Conservation (phyloP, 2,113 vertebrate genomes). For the Oceanodroma tethys region DNA sequence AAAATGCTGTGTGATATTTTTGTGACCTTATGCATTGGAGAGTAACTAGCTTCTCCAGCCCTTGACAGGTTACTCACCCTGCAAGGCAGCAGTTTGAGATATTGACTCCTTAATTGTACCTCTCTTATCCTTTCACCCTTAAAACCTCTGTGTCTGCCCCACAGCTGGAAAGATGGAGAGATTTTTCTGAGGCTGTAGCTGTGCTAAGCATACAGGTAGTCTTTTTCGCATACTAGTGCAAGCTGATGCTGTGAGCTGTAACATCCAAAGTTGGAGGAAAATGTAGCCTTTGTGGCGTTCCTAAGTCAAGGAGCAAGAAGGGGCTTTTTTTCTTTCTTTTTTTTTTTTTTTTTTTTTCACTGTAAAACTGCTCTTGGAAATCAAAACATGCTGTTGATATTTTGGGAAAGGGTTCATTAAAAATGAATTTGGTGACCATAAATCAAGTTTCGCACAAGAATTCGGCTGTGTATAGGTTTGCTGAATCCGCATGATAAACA, state of each 20-base stretch:
- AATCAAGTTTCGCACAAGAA: conserved; percentile 27
- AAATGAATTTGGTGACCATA: conserved; percentile 37
- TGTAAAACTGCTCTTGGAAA: conserved; percentile 32
- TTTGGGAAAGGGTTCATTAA: conserved; percentile 63
- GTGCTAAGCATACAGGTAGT: not conserved
- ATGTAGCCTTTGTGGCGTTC: not conserved
- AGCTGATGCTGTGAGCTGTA: not conserved
- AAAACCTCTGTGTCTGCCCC: not conserved
- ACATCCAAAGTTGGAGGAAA: not conserved
- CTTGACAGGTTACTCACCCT: not conserved
- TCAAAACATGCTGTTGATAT: conserved; percentile 61
- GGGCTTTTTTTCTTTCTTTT: not conserved
- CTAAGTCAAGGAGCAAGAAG: not conserved
- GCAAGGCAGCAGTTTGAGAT: not conserved
- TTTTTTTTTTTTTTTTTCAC: not conserved
- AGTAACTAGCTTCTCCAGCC: not conserved
- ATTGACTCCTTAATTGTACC: not conserved
- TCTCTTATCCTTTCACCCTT: not conserved
- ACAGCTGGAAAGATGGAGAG: not conserved
- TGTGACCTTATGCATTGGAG: not conserved
- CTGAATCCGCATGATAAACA: conserved; percentile 21
- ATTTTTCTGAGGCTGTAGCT: not conserved
- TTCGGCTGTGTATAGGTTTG: not conserved
- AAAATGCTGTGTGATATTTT: not conserved
- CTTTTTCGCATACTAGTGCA: not conserved